These are phyloP conservation scores for Dermatemys mawii DNA, from an alignment of 2,113 vertebrate species.

Conservation along the genomic window DNA sequence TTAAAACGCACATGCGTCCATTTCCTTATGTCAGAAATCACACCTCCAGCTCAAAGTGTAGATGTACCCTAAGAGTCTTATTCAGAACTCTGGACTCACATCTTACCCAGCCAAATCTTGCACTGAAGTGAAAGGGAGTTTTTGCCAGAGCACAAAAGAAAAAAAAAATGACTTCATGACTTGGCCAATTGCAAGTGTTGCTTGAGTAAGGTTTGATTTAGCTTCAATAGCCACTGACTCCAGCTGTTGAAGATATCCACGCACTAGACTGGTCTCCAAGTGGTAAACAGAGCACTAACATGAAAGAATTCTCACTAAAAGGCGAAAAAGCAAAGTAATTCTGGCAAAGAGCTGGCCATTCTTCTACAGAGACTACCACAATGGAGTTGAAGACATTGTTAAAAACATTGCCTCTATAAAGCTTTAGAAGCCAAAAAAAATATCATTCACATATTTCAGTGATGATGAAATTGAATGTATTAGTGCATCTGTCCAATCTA, in stretches of 20 bases:
- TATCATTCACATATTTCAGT: neutral
- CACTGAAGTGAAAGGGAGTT: neutral
- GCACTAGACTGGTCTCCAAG: neutral
- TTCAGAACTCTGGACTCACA: neutral
- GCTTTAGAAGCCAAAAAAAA: neutral
- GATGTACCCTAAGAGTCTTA: neutral
- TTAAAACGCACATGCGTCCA: neutral
- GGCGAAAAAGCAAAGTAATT: neutral
- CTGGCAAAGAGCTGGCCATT: neutral
- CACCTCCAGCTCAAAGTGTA: neutral
- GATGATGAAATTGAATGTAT: neutral
- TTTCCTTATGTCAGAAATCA: neutral
- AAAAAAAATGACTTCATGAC: neutral
- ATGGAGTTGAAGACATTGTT: neutral
- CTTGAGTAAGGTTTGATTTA: neutral
- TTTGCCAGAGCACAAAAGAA: neutral
- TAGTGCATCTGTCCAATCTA: neutral
- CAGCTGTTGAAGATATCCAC: neutral
- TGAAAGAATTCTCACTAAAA: neutral
- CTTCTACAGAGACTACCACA: neutral
- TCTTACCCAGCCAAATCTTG: neutral
- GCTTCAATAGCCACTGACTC: neutral
- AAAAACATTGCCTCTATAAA: neutral
- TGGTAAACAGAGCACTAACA: neutral
- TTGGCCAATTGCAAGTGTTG: neutral